Conservation (phyloP, 2,113 vertebrate species). For the Thunnus thynnus region DNA sequence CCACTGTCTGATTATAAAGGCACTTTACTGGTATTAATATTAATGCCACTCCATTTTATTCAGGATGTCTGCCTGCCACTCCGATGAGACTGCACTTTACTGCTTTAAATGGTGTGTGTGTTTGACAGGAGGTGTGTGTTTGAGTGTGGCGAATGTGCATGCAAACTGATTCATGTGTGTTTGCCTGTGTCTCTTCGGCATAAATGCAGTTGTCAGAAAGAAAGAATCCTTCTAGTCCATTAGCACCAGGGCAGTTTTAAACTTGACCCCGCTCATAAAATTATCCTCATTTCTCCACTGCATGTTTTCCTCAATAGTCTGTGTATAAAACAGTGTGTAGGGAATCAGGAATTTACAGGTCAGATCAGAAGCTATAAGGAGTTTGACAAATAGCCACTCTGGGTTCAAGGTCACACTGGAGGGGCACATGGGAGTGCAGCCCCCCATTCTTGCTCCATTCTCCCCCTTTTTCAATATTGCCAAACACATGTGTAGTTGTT, state of each 20-base stretch:
- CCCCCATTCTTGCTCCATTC: too few relatives aligned
- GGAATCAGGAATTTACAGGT: background rate
- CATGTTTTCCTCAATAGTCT: background rate
- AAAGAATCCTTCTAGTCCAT: constrained; percentile 71
- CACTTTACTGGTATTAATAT: constrained; percentile 85
- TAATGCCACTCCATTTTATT: constrained; percentile 88
- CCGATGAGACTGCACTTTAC: constrained; percentile 82
- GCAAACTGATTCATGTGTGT: constrained; percentile 62
- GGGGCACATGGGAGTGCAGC: background rate
- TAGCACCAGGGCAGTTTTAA: constrained; percentile 61
- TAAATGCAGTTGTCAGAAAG: constrained; percentile 70
- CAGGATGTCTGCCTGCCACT: constrained; percentile 86
- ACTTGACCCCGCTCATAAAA: constrained; percentile 43
- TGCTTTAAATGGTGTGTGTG: constrained; percentile 80
- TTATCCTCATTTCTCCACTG: constrained; percentile 25
- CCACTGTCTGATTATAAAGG: constrained; percentile 87
- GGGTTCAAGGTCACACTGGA: constrained; percentile 14
- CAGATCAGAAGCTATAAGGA: background rate
- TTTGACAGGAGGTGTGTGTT: constrained; percentile 65
- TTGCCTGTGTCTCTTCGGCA: constrained; percentile 31
- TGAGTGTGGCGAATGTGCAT: constrained; percentile 51
- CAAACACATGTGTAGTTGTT: background rate
- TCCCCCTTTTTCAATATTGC: background rate
- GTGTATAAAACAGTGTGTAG: constrained; percentile 18
- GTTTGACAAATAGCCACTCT: background rate